These are phyloP conservation scores for Autographa gamma DNA, from an alignment of 2,888 invertebrate species.

Conservation along the genomic window DNA sequence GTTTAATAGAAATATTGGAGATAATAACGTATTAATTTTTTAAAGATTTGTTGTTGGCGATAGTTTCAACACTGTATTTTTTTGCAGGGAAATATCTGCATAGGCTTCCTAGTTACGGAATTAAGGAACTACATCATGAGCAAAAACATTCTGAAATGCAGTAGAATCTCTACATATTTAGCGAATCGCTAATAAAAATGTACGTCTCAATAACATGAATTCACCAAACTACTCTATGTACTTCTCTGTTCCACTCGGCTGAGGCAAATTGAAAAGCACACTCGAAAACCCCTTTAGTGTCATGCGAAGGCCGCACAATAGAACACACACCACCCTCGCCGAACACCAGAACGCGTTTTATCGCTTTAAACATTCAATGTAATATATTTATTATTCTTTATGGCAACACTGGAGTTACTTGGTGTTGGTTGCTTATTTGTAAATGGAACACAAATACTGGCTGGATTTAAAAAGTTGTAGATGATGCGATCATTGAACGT, in stretches of 20 bases:
- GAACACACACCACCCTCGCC: conserved; percentile 66
- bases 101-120: too few species aligned
- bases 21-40: too few species aligned
- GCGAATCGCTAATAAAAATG: too few species aligned
- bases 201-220: not conserved
- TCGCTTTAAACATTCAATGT: conserved; percentile 72
- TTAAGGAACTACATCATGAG: too few species aligned
- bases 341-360: conserved; percentile 66
- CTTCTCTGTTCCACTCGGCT: conserved; percentile 62
- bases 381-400: conserved; percentile 10
- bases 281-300: conserved; percentile 87
- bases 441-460: not conserved
- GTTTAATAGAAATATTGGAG: too few species aligned
- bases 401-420: not conserved
- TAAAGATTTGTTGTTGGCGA: too few species aligned
- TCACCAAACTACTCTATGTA: conserved; percentile 47
- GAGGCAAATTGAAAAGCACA: conserved; percentile 87
- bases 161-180: too few species aligned
- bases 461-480: not conserved
- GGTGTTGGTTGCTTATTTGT: not conserved
- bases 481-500: too few species aligned
- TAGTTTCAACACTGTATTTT: too few species aligned
- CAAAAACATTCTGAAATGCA: too few species aligned
- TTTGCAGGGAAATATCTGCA: too few species aligned
- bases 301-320: conserved; percentile 82